phyloP scores from a whole-genome alignment of 2,888 invertebrate genomes.

The Gonocerus acuteangulatus region DNA sequence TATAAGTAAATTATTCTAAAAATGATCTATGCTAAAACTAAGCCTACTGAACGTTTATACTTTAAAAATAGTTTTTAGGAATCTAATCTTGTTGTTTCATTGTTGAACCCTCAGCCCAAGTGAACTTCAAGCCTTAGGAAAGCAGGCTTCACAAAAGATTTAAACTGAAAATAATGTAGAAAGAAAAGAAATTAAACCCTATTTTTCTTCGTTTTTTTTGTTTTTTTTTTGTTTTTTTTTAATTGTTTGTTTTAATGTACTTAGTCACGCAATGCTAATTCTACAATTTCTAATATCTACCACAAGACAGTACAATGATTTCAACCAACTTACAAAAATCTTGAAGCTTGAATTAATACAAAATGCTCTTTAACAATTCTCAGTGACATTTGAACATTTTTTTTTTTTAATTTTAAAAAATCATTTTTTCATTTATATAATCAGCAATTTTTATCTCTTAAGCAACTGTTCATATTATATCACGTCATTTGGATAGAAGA shows the following conservation, averaged over 20 bases:
- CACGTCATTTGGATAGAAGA: conserved; percentile 3
- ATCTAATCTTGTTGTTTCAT: conserved; percentile 20
- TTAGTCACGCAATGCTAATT: conserved; percentile 21
- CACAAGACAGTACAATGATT: conserved; percentile 27
- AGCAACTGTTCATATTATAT: conserved; percentile 6
- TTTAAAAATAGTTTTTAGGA: conserved; percentile 28
- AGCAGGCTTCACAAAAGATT: conserved; percentile 10
- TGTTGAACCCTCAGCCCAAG: conserved; percentile 20
- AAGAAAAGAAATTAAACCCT: conserved; percentile 10
- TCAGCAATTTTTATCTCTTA: not conserved
- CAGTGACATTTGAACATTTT: conserved; percentile 11
- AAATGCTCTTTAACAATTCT: conserved; percentile 16
- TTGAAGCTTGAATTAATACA: conserved; percentile 12
- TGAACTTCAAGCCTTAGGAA: conserved; percentile 19
- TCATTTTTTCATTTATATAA: not conserved
- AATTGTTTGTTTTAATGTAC: not conserved
- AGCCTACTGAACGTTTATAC: conserved; percentile 18
- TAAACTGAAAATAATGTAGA: conserved; percentile 1
- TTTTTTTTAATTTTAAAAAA: not conserved
- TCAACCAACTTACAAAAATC: conserved; percentile 25
- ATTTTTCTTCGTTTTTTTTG: conserved; percentile 6
- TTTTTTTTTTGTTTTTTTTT: conserved; percentile 1
- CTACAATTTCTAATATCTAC: conserved; percentile 24
- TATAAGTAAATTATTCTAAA: conserved; percentile 22
- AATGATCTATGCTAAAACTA: conserved; percentile 18